These are phyloP conservation scores for Emydoidea blandingii DNA, from an alignment of 2,797 vertebrate genomes.

Conservation along the genomic window DNA sequence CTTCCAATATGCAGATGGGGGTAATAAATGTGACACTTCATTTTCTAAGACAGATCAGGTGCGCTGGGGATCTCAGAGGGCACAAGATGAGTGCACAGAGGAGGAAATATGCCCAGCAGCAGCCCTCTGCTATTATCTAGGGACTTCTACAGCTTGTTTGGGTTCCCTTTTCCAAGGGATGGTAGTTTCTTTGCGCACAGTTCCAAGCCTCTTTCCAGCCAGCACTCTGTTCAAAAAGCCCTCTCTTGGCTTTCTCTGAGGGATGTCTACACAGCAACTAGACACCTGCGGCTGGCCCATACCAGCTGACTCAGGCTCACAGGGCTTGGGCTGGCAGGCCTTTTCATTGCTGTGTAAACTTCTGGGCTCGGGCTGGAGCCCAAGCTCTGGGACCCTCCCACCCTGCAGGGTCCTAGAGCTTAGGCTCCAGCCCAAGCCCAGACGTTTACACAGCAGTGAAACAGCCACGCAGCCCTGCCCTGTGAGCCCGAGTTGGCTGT, in stretches of 20 bases:
- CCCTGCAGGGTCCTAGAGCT: not conserved
- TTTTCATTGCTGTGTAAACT: not conserved
- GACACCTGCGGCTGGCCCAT: no score
- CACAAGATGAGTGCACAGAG: slow-evolving; percentile 37
- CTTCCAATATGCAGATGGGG: slow-evolving; percentile 35
- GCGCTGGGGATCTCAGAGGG: slow-evolving; percentile 35
- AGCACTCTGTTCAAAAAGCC: not conserved
- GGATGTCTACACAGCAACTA: no score
- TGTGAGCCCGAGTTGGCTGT: not conserved
- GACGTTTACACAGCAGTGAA: not conserved
- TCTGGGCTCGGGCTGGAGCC: not conserved
- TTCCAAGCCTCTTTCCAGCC: not conserved
- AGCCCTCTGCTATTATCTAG: slow-evolving; percentile 19
- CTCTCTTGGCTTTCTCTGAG: not conserved
- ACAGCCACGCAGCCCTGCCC: not conserved
- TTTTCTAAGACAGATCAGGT: slow-evolving; percentile 42
- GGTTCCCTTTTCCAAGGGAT: slow-evolving; percentile 41
- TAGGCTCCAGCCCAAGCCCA: not conserved
- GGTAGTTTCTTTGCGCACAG: not conserved
- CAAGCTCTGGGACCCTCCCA: no score
- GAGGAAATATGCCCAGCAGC: slow-evolving; percentile 50
- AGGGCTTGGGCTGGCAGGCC: not conserved
- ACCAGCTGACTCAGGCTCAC: not conserved
- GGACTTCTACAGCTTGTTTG: slow-evolving; percentile 40
- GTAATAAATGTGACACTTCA: not conserved